A percentile compares a stretch with the other conserved stretches of the same genome.
Conservation (phyloP, 2,797 vertebrate species). For the Echiichthys vipera region DNA sequence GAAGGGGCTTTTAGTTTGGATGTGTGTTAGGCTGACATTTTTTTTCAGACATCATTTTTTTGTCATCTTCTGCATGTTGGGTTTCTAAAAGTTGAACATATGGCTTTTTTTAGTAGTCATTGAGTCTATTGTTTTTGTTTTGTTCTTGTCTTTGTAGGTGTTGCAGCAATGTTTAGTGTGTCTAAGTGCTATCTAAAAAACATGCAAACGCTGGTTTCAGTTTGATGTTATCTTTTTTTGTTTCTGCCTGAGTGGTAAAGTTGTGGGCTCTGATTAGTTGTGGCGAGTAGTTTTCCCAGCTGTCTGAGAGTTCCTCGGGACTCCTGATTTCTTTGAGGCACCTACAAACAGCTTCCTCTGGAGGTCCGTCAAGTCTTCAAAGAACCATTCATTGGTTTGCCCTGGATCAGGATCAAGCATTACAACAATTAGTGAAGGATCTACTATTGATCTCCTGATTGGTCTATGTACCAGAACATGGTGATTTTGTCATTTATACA, state of each 20-base stretch:
- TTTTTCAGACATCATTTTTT: background rate
- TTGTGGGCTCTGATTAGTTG: background rate
- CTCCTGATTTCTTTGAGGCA: conserved; percentile 18
- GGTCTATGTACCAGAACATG: background rate
- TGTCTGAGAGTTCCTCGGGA: background rate
- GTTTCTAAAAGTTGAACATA: background rate
- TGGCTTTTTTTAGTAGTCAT: background rate
- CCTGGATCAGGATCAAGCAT: conserved; percentile 10
- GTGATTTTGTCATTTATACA: background rate
- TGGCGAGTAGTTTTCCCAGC: background rate
- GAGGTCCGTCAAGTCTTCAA: conserved; percentile 40
- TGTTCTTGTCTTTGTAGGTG: background rate
- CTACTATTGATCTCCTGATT: background rate
- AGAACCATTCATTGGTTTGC: conserved; percentile 38
- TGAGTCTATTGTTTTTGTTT: background rate
- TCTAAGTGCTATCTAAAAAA: background rate
- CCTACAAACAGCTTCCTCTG: conserved; percentile 43
- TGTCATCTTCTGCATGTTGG: background rate
- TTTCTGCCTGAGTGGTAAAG: background rate
- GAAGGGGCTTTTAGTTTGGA: background rate
- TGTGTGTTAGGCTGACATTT: background rate
- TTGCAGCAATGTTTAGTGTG: background rate
- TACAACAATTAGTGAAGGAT: background rate
- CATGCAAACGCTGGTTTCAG: background rate
- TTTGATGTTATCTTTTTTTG: conserved; percentile 11